phyloP scores from a whole-genome alignment of 1,140 invertebrate genomes.

The Radopholus similis region DNA sequence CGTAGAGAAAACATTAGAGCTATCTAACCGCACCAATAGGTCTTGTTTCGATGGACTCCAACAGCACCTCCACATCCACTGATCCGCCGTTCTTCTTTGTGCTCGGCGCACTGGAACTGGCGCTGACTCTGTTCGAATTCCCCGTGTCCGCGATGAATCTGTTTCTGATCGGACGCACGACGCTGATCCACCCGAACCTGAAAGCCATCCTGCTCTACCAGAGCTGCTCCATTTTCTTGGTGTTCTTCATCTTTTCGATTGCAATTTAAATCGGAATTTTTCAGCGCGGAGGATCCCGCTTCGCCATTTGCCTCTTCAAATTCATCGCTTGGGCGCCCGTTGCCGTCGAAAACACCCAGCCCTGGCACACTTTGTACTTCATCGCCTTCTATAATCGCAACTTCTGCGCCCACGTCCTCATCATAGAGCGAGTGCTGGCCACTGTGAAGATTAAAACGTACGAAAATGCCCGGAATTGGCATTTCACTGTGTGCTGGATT shows the following conservation, averaged over 20 bases:
- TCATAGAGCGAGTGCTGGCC: conserved; percentile 12
- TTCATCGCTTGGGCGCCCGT: neutral
- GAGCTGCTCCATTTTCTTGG: neutral
- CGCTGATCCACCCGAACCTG: neutral
- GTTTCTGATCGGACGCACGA: conserved; percentile 30
- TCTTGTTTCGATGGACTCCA: too few species aligned
- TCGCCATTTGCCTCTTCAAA: neutral
- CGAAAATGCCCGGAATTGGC: neutral
- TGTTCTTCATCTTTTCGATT: neutral
- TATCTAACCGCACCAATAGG: too few species aligned
- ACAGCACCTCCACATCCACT: too few species aligned
- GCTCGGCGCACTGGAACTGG: too few species aligned
- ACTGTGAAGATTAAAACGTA: neutral
- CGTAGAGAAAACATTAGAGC: too few species aligned
- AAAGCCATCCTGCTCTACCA: neutral
- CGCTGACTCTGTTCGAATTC: conserved; percentile 64
- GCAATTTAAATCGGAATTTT: neutral
- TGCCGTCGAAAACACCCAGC: neutral
- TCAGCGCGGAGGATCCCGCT: neutral
- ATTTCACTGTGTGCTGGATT: neutral
- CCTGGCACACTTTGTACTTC: neutral
- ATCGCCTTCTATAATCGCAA: neutral
- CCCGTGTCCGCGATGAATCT: conserved; percentile 59
- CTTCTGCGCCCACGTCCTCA: neutral
- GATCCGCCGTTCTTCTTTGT: too few species aligned